phyloP scores from a whole-genome alignment of 2,113 vertebrate species.

The Uria aalge region DNA sequence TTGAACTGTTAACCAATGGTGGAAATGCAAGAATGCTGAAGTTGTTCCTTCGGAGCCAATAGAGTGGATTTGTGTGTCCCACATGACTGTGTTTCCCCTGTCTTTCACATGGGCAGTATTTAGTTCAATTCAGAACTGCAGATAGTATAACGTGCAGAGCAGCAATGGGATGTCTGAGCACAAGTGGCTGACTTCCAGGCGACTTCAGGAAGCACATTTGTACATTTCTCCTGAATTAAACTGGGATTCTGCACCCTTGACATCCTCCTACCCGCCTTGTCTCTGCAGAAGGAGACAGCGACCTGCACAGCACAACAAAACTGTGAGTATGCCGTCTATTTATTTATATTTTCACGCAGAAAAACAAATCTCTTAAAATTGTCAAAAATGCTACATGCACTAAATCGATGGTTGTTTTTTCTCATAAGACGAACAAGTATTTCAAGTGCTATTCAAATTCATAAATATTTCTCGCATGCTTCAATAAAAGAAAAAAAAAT shows the following conservation, averaged over 20 bases:
- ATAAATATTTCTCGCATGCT: conserved; percentile 33
- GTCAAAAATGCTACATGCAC: neutral
- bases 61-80: conserved; percentile 70
- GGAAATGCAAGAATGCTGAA: conserved; percentile 79
- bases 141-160: conserved; percentile 78
- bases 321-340: conserved; percentile 63
- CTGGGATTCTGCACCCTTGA: conserved; percentile 65
- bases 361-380: neutral
- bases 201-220: conserved; percentile 57
- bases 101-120: conserved; percentile 79
- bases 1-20: conserved; percentile 81
- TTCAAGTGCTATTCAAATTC: neutral
- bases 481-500: neutral
- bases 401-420: neutral
- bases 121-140: conserved; percentile 83
- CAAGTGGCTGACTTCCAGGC: conserved; percentile 62
- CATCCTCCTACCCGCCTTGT: neutral
- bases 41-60: conserved; percentile 82
- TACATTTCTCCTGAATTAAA: conserved; percentile 4
- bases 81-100: conserved; percentile 84
- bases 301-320: conserved; percentile 38
- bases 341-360: conserved; percentile 31
- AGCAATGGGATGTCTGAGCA: conserved; percentile 76
- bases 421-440: neutral
- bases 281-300: neutral